Percentiles rank a stretch among this genome's conserved stretches.
phyloP scores from a whole-genome alignment of 30 jellyfish, hydroid and myxozoan species.

The Cassiopea andromeda region DNA sequence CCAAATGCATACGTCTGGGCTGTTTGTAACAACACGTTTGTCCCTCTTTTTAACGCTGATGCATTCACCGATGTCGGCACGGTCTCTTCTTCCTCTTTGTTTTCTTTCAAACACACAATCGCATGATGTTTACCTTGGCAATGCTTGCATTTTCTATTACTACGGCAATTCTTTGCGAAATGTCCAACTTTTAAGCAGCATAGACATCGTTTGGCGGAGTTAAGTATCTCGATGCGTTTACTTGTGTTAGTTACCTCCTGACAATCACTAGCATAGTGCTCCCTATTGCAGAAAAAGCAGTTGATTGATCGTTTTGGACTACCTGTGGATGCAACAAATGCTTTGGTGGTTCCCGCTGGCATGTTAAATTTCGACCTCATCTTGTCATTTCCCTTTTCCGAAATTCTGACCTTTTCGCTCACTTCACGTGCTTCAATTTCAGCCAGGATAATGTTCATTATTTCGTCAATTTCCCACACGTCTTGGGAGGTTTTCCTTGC shows the following conservation, averaged over 20 bases:
- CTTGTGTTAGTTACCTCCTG: constrained; percentile 1
- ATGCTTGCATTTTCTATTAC: not conserved
- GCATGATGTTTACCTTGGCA: not conserved
- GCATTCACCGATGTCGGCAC: constrained; percentile 35
- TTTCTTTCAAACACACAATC: constrained; percentile 10
- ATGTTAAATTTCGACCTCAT: not conserved
- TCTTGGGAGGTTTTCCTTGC: constrained; percentile 39
- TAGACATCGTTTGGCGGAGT: constrained; percentile 4
- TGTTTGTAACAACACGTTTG: constrained; percentile 4
- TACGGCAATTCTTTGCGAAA: constrained; percentile 9
- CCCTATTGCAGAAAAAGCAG: constrained; percentile 17
- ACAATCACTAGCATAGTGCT: constrained; percentile 12
- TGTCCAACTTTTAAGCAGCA: not conserved
- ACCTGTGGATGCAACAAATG: not conserved
- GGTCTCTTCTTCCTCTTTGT: not conserved
- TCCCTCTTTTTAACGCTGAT: constrained; percentile 7
- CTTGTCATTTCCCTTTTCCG: constrained; percentile 4
- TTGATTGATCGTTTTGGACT: not conserved
- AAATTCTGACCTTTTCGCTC: constrained; percentile 19
- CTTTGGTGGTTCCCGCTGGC: not conserved
- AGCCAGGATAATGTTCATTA: constrained; percentile 1
- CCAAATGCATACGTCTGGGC: constrained; percentile 43
- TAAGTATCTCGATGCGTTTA: not conserved
- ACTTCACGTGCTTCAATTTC: constrained; percentile 50
- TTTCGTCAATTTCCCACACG: constrained; percentile 45